Evolutionary conservation across 2,797 vertebrate genomes (phyloP), one percentile per base, ranked within the genome.

Genomic region (Gambusia yucatana): DNA sequence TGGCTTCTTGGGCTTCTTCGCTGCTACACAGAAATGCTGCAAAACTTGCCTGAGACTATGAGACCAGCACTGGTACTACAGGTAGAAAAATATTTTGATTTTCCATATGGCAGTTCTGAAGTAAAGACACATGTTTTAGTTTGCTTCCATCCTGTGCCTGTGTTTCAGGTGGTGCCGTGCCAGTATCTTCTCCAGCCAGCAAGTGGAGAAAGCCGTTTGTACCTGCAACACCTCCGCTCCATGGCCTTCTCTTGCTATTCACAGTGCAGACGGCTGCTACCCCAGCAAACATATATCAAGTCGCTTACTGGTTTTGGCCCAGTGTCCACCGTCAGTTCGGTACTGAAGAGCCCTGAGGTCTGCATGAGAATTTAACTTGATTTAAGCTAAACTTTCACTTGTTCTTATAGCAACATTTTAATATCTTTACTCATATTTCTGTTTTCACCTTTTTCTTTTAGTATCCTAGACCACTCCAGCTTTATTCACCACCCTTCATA

Each of bases 221-320:
- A 98, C 89, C 96, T 99, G 84, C 98, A 99, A 84, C 97, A 98
- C 93, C 96, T 99, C 90, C 98, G 99, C 87, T 98, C 98, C 41
- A 88, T 99, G 96, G 97, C 98, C 0, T 99, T 99, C 85, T 99
- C 97, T 0, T 97, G 97, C 90, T 98, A 99, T 95, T 98, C 98
- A 82, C 98, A 98, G 73, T 98, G 98, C 94, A 94, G 97, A 85
- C 96, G 98, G 28, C 96, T 97, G 0, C 89, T 98, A 79, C 97
- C 97, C 81, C 97, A 97, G 1, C 97, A 98, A 95, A 98, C 97
- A 9, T 97, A 98, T 93, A 98, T 99, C 86, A 98, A 97, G 89
- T 97, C 98, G 20, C 97, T 99, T 87, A 99, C 98, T 0, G 98
- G 98, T 79, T 99, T 99, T 61, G 98, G 98, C 63, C 98, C 98